A percentile compares a stretch with the other conserved stretches of the same genome.
These are phyloP conservation scores for Aleadryas rufinucha DNA, from an alignment of 2,113 vertebrate genomes.

Conservation along the genomic window DNA sequence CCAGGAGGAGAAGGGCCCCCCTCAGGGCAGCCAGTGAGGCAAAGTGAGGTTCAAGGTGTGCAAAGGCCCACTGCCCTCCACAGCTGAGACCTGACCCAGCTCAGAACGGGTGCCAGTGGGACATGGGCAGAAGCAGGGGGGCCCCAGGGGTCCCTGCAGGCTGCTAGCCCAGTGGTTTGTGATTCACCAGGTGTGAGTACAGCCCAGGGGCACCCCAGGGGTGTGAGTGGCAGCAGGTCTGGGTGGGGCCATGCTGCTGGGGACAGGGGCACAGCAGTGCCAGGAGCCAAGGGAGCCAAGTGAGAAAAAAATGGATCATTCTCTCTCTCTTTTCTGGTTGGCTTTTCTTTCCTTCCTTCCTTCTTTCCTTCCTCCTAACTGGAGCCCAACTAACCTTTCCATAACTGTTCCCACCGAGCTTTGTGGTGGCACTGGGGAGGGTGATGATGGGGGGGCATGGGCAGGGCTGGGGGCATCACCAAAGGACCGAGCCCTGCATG, in stretches of 20 bases:
- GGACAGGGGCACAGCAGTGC: not conserved
- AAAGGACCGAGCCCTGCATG: not conserved
- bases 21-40: not conserved
- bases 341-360: slow-evolving; percentile 55
- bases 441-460: not conserved
- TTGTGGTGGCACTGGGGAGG: not conserved
- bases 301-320: slow-evolving; percentile 27
- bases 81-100: not conserved
- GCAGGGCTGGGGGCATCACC: not conserved
- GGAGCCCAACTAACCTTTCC: slow-evolving; percentile 58
- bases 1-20: not conserved
- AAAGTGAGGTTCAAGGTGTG: not conserved
- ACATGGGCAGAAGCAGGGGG: not conserved
- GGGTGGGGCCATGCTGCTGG: not conserved
- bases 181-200: not conserved
- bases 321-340: slow-evolving; percentile 51
- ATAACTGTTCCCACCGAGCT: not conserved
- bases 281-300: slow-evolving; percentile 31
- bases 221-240: not conserved
- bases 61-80: not conserved
- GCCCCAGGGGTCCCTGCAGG: not conserved
- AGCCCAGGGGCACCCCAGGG: not conserved
- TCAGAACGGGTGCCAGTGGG: rapidly evolving
- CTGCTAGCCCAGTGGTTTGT: not conserved
- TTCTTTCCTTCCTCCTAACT: slow-evolving; percentile 45